These are phyloP conservation scores for Chlorocebus sabaeus DNA, from an alignment of 2,113 vertebrate genomes.

Conservation along the genomic window DNA sequence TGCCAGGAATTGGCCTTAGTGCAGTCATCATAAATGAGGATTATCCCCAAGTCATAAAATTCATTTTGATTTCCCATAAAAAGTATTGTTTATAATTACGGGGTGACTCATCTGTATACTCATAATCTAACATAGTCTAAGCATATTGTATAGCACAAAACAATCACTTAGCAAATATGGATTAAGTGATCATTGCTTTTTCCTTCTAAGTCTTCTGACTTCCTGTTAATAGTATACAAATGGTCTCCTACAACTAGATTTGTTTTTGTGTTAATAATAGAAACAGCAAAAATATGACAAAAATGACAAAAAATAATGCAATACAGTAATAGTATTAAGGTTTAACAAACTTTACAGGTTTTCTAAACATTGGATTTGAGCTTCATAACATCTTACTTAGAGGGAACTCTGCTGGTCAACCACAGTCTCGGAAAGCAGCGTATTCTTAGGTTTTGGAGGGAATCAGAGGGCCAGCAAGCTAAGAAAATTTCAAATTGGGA, in stretches of 20 bases:
- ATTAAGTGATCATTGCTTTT: neutral
- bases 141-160: neutral
- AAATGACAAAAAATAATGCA: neutral
- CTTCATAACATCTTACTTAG: neutral
- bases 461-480: neutral
- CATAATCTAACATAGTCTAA: neutral
- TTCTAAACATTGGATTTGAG: neutral
- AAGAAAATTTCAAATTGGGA: neutral
- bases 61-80: neutral
- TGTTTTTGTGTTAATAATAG: neutral
- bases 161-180: neutral
- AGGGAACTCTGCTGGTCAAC: neutral
- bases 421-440: neutral
- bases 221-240: neutral
- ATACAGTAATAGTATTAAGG: neutral
- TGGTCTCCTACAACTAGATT: neutral
- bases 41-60: neutral
- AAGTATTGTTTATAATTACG: neutral
- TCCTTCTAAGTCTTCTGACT: neutral
- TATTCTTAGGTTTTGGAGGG: neutral
- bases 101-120: neutral
- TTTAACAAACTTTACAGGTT: neutral
- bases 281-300: neutral
- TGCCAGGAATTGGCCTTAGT: neutral
- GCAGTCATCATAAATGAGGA: neutral